Base-by-base conservation (phyloP, 64 coral and sea anemone species). In the Porites lutea region DNA sequence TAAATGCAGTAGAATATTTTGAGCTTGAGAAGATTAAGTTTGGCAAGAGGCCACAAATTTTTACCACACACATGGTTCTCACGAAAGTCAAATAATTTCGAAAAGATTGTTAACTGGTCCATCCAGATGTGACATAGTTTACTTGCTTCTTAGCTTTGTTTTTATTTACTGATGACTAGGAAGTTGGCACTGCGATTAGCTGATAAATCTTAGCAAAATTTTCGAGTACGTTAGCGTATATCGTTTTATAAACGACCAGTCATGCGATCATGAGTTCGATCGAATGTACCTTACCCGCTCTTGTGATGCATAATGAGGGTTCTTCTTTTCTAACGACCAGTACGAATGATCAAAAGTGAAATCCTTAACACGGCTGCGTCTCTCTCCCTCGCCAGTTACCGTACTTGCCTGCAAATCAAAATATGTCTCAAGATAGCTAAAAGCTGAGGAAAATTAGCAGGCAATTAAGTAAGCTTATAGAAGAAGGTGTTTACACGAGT, bases 321-420 rank as follows among this genome's bases (percentile, higher is more conserved):
- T 96, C 78, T 74, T 90, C 18, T 82, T 53, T n/a, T 96, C 94
- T 6, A 92, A 88, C 52, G 97, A 99, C 97, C 97, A 99, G 89
- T 99, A 99, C 6, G 97, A 99, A 89, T 88, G 88, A 79, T 99
- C 97, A 61, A 99, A 99, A 5, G 97, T 91, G 48, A 99, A 99
- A 79, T 99, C 97, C 49, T 99, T 99, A 0, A 99, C 88, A 74
- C 78, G 72, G 21, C 96, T 86, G 53, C 81, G 71, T 57, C 92
- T 82, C 48, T 91, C 95, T 71, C 95, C 95, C 0, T 97, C 95
- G 5, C 92, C 92, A 23, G 95, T 91, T 18, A 96, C 43, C 9
- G 95, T 85, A 83, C 63, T 96, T 20, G 95, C 95, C 95, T 96
- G 54, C 5, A 52, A 89, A 61, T 44, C 18, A 82, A 15, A 64